Base-by-base conservation (phyloP, 1,140 invertebrate species). In the Leptinotarsa texana region DNA sequence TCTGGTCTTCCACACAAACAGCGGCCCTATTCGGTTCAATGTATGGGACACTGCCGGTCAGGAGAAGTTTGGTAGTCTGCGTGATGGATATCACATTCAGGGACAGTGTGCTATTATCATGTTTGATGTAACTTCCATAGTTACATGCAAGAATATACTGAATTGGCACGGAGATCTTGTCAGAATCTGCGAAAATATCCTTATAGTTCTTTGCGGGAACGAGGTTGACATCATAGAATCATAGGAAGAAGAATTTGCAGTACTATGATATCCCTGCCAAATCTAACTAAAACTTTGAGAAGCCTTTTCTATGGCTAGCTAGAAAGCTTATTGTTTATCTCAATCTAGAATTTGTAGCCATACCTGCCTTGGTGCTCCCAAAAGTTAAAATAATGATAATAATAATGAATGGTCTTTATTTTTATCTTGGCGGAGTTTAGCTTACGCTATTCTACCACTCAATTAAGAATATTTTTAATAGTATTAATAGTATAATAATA, bases 241-340 rank as follows among this genome's bases (percentile, higher is more conserved):
- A 99, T 86, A 92, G 98, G 80, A 99, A 99, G 91, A 99, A 99
- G 92, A 99, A 99, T 73, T 91, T 92, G 63, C 88, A 99, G 96
- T 99, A 99, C 90, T 99, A 99, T 83, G 98, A 99, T 84, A 99
- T 99, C 86, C 98, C 97, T 85, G 98, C 98, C 15, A 99, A 99
- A 86, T 98, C 96, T 83, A 99, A 99, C 87, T 99, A 99, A 90
- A 99, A 99, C 88, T 99, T 99, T 85, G 98, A 99, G 85, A 99
- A 99, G 87, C 98, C 98, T 61, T 99, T 99, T 91, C 88, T 99
- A 69, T 99, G 97, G 97, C 87, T 99, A 82, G 98, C 97, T 13
- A 91, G 97, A 63, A 99, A 99, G 86, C 88, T 99, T 78, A 97
- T 99, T 83, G 98, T 98, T 78, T 98, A 99, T 90, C 95, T 97